Base-by-base conservation (phyloP, 2,797 vertebrate genomes). In the Cirrhinus mrigala region DNA sequence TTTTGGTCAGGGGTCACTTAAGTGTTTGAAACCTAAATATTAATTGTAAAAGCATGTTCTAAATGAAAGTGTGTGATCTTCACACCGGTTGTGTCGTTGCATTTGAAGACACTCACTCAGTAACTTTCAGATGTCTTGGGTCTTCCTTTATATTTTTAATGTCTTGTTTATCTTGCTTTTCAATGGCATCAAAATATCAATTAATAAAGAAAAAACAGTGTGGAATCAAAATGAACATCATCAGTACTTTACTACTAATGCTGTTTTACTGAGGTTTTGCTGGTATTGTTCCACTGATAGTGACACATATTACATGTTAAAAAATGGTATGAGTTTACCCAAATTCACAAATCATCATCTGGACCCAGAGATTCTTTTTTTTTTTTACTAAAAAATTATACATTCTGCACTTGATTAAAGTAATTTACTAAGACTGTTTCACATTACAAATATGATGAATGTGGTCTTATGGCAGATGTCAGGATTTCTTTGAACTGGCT, bases 241-340 rank as follows among this genome's bases (percentile, higher is more conserved):
- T 79, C 46, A 27, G 76, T 69, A 86, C 8, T 64, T 64, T 14
- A 64, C 14, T 24, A 16, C 15, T 44, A 46, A 33, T 24, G 79
- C n/a, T 33, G 20, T 44, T 18, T 52, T 50, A 71, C 80, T 50
- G 48, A 33, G 16, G 24, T 64, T 66, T 78, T 79, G 33, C 56
- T 73, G 68, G 54, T 73, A 66, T 50, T 73, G 24, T 15, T 79
- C 7, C 37, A 70, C 33, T 68, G 29, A 50, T 52, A 68, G 16
- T 18, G 14, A 68, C 22, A 62, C 10, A 48, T 14, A 56, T 50
- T 22, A 64, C 24, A 52, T n/a, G n/a, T 6, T 50, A n/a, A 44
- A 54, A 18, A 52, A 33, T 9, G 3, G n/a, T 37, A 54, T 10
- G 0, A 54, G 15, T 5, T 54, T 2, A 56, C 56, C 10, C 18